Base-by-base conservation (phyloP, 1,140 invertebrate species). In the Scaptomyza montana region DNA sequence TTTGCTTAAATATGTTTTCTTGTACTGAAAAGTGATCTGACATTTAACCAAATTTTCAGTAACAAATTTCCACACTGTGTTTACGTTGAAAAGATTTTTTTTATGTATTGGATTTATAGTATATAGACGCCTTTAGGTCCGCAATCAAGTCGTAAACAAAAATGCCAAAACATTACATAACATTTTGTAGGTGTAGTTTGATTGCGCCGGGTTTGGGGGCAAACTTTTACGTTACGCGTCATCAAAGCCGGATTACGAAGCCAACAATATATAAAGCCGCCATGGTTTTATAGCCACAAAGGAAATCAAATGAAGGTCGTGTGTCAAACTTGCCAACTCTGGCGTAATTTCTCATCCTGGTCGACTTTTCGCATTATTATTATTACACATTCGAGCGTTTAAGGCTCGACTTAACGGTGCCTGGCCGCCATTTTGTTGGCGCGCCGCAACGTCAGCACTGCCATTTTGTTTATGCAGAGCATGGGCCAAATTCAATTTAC, bases 401-500 rank as follows among this genome's bases (percentile, higher is more conserved):
- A 57, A 50, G 76, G 77, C 49, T 70, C 78, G 74, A 74, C 68
- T 62, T 81, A 57, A 81, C 61, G 62, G 46, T 66, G 53, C 54
- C 47, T 46, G 46, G 62, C n/a, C 68, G 68, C 62, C 62, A 66
- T 53, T 51, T 66, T 66, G 54, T 33, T 62, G 67, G 39, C 41
- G 39, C 28, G 13, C 7, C 46, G n/a, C 25, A 25, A 56, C 53
- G 63, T 57, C 30, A 39, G 33, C 61, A 39, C 61, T 30, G 56
- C 53, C 57, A 51, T 61, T 74, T 61, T 46, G 53, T 60, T 33
- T 68, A 69, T 56, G 60, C 60, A 49, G 12, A 45, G 56, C 70
- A 47, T 51, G 61, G 53, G 55, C 49, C 25, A 53, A 59, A 76
- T 65, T 79, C 57, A 78, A 78, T 82, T 65, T 43, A 41, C 55